Percentiles rank a stretch among this genome's conserved stretches.
These are phyloP conservation scores for Diorhabda elongata DNA, from an alignment of 1,140 invertebrate genomes.

Conservation along the genomic window DNA sequence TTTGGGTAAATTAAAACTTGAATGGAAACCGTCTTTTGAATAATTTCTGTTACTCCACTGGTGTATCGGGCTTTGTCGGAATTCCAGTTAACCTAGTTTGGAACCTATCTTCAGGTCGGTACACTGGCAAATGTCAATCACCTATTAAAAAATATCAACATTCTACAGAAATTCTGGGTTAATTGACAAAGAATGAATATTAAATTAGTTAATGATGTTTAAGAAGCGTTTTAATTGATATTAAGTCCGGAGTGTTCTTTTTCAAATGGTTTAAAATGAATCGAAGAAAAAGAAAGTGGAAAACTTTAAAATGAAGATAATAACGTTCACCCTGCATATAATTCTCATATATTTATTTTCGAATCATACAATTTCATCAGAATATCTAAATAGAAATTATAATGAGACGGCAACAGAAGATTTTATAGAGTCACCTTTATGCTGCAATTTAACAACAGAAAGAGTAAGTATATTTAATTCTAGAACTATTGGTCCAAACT, in stretches of 20 bases:
- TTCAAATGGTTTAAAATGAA: conserved; percentile 28
- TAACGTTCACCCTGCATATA: conserved; percentile 14
- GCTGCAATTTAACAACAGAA: conserved; percentile 50
- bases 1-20: too few species aligned
- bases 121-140: too few species aligned
- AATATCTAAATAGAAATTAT: conserved; percentile 7
- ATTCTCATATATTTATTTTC: conserved; percentile 7
- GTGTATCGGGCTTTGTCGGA: too few species aligned
- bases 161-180: neutral
- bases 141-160: too few species aligned
- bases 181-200: neutral
- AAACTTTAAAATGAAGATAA: conserved; percentile 24
- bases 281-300: conserved; percentile 34
- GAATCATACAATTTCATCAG: neutral
- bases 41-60: too few species aligned
- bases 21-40: too few species aligned
- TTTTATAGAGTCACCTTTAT: conserved; percentile 45
- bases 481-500: too few species aligned
- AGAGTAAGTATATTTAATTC: neutral
- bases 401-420: conserved; percentile 28
- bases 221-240: neutral
- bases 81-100: too few species aligned
- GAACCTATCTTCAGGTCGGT: too few species aligned
- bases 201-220: neutral
- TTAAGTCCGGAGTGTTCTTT: neutral